phyloP scores from a whole-genome alignment of 2,797 vertebrate genomes.

The Crax fasciolata region DNA sequence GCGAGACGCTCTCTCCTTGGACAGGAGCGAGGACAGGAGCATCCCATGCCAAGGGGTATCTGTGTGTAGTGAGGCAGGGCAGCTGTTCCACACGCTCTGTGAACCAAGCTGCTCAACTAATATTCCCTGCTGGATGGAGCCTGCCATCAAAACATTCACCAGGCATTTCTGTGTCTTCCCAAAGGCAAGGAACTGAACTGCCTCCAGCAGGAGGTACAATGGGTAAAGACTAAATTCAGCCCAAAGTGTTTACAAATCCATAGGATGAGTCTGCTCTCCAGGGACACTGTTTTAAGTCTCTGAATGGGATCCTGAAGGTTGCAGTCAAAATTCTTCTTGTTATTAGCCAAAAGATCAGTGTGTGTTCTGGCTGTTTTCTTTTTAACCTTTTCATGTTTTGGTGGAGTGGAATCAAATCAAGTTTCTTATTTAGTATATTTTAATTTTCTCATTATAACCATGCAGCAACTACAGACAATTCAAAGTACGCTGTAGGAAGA shows the following conservation, averaged over 20 bases:
- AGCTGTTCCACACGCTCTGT: neutral
- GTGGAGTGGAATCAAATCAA: neutral
- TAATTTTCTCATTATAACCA: conserved; percentile 8
- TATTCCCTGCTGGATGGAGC: neutral
- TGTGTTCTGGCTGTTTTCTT: conserved; percentile 25
- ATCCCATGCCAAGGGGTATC: fast-evolving
- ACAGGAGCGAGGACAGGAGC: neutral
- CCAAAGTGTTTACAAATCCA: neutral
- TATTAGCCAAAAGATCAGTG: neutral
- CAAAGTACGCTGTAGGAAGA: neutral
- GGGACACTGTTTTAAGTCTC: neutral
- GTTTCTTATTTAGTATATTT: neutral
- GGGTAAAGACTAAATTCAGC: neutral
- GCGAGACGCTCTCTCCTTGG: fast-evolving
- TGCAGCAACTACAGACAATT: neutral
- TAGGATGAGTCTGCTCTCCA: neutral
- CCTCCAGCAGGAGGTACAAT: neutral
- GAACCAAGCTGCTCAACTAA: neutral
- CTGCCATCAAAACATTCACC: neutral
- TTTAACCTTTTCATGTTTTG: neutral
- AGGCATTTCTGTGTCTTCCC: neutral
- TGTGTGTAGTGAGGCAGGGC: fast-evolving
- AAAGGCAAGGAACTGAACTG: neutral
- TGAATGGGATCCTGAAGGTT: conserved; percentile 24
- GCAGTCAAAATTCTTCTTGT: conserved; percentile 33